Conservation (phyloP, 1,140 invertebrate genomes). For the Aphaenogaster floridana region DNA sequence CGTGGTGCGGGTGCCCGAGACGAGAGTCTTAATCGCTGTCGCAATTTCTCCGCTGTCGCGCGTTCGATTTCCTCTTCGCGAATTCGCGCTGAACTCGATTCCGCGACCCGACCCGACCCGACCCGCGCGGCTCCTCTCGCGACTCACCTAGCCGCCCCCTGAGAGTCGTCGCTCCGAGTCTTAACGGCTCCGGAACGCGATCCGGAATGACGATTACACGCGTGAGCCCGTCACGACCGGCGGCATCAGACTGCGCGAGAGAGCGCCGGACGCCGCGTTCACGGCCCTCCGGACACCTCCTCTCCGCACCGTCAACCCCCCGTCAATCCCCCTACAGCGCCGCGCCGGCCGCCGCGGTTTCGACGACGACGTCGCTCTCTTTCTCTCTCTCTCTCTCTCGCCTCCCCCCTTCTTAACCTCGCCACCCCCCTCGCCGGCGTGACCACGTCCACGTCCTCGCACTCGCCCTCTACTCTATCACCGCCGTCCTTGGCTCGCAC, state of each 20-base stretch:
- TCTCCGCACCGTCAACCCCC: conserved; percentile 4
- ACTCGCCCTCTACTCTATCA: conserved; percentile 21
- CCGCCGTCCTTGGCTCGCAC: conserved; percentile 43
- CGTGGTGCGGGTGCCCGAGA: too few relatives aligned
- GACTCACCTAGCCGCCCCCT: background rate
- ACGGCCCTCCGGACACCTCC: conserved; percentile 42
- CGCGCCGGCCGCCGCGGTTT: conserved; percentile 31
- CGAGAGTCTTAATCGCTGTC: background rate
- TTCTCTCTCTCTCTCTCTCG: background rate
- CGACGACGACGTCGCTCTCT: conserved; percentile 3
- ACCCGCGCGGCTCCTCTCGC: background rate
- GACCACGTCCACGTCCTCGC: conserved; percentile 30
- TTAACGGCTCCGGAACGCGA: background rate
- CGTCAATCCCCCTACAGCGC: background rate
- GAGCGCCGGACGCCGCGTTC: conserved; percentile 57
- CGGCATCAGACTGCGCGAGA: conserved; percentile 84
- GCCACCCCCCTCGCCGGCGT: background rate
- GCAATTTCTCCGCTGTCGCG: background rate
- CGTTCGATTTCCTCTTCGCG: background rate
- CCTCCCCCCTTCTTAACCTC: background rate
- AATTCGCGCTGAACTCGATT: background rate
- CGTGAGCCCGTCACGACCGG: conserved; percentile 82
- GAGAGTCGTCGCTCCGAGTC: background rate
- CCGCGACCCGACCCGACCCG: too few relatives aligned
- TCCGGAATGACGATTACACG: background rate